Base-by-base conservation (phyloP, 2,113 vertebrate species). In the Actenoides lindsayi region DNA sequence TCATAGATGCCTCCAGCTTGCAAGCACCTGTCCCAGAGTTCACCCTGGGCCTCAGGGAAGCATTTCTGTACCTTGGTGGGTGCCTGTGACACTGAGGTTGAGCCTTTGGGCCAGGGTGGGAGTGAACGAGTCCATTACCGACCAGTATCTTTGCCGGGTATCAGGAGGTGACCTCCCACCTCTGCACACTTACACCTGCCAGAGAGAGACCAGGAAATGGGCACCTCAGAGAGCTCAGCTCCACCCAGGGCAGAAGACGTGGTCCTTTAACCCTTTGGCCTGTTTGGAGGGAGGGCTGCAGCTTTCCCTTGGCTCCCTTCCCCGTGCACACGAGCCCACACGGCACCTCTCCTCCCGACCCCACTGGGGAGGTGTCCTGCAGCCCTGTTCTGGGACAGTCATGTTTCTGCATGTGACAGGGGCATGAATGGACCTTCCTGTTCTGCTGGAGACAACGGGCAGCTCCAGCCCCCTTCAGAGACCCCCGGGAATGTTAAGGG, bases 331-430 rank as follows among this genome's bases (percentile, higher is more conserved):
- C 6, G 2, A 11, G 27, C 17, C 25, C 16, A 1, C 57, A 10
- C 5, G 15, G 70, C 42, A 44, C 76, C n/a, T 79, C 68, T 90
- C 31, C 51, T 51, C 54, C 73, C 9, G 7, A 5, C 16, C 86
- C 86, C 54, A 4, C 31, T 10, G 44, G 13, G 33, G 81, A n/a
- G 30, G 70, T 37, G 5, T 87, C 60, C 83, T 23, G 35, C 71
- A 48, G 64, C 27, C 85, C 95, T 80, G 33, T 95, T 80, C 74
- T 50, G 94, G 89, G 92, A 68, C 74, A 42, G 94, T 94, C 96
- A 97, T 31, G 7, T 89, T 92, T 51, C 77, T 75, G 85, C 96
- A 96, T 24, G 83, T 96, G 96, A 93, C 89, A 39, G 76, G 21
- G 80, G 5, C 35, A 89, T 97, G 81, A 97, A 96, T 91, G 92